Percentiles rank a stretch among this genome's conserved stretches.
Conservation (phyloP, 2,113 vertebrate genomes). For the Colaptes auratus region DNA sequence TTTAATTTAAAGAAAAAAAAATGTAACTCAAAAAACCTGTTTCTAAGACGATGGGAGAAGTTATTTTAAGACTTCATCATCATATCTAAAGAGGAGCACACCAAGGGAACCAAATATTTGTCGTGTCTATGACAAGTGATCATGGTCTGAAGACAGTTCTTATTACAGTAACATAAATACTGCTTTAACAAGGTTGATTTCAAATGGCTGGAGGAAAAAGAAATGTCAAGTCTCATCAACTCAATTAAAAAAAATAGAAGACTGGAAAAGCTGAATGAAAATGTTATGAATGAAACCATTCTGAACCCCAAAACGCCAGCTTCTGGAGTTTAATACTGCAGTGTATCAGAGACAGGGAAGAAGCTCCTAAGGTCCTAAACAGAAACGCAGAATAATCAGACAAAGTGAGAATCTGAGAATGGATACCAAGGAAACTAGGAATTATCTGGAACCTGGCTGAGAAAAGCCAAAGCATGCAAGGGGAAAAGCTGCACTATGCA, state of each 20-base stretch:
- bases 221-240: not conserved
- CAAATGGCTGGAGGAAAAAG: constrained; percentile 2
- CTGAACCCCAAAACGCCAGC: not conserved
- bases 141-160: constrained; percentile 13
- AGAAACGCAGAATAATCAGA: not conserved
- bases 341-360: not conserved
- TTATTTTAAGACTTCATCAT: constrained; percentile 37
- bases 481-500: not conserved
- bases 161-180: constrained; percentile 10
- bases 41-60: not conserved
- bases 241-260: not conserved
- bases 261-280: constrained; percentile 26
- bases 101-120: constrained; percentile 22
- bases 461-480: not conserved
- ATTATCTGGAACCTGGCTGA: not conserved
- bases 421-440: not conserved
- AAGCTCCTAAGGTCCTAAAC: not conserved
- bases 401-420: not conserved
- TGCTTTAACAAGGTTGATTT: constrained; percentile 18
- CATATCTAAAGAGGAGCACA: not conserved
- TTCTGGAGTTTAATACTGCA: not conserved
- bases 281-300: not conserved
- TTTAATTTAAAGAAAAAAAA: not conserved
- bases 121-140: not conserved
- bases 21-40: not conserved